A percentile compares a stretch with the other conserved stretches of the same genome.
These are phyloP conservation scores for Archocentrus centrarchus DNA, from an alignment of 2,113 vertebrate genomes.

Conservation along the genomic window DNA sequence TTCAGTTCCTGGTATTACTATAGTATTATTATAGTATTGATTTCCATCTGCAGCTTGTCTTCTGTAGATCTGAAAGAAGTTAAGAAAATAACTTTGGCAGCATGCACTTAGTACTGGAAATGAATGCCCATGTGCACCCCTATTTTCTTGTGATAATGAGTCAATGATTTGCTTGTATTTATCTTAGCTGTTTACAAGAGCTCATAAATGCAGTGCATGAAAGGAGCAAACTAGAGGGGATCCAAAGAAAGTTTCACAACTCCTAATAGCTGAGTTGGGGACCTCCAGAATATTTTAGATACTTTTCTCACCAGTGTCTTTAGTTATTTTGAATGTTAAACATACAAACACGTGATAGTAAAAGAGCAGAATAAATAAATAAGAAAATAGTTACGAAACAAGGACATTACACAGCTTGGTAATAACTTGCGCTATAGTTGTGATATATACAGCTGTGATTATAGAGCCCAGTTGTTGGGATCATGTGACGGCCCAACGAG, in stretches of 20 bases:
- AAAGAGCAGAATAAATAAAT: not conserved
- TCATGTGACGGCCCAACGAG: constrained; percentile 66
- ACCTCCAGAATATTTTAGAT: not conserved
- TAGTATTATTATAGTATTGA: too few species aligned
- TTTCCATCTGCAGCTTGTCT: too few species aligned
- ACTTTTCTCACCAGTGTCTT: not conserved
- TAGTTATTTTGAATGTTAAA: not conserved
- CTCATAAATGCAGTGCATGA: too few species aligned
- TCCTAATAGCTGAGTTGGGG: not conserved
- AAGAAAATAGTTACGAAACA: not conserved
- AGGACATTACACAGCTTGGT: not conserved
- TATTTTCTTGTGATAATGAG: not conserved
- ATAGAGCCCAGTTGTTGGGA: not conserved
- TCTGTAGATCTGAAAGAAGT: too few species aligned
- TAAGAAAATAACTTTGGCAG: too few species aligned
- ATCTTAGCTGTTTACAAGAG: not conserved
- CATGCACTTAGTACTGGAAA: too few species aligned
- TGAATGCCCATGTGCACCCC: too few species aligned
- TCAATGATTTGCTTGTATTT: not conserved
- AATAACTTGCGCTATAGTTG: not conserved
- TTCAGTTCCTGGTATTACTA: too few species aligned
- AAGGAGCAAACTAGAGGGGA: not conserved
- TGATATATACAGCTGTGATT: not conserved
- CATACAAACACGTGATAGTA: not conserved
- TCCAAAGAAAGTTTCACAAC: not conserved